Conservation (phyloP, 2,888 invertebrate genomes). For the Oithona nana region DNA sequence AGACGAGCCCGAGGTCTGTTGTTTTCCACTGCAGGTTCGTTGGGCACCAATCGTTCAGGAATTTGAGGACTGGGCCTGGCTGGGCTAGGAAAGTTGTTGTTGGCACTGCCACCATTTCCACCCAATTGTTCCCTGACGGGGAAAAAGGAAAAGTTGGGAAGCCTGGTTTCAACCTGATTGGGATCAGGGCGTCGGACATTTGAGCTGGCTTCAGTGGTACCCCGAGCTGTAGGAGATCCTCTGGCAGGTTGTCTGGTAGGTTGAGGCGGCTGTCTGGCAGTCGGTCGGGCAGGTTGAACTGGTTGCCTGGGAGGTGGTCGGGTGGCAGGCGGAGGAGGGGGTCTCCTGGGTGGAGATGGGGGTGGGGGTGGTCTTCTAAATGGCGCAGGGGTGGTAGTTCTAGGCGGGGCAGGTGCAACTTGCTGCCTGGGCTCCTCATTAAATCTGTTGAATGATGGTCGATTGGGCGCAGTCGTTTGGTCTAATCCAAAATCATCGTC, state of each 20-base stretch:
- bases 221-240: no score
- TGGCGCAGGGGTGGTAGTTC: background rate
- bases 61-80: background rate
- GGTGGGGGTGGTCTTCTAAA: background rate
- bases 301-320: no score
- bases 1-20: background rate
- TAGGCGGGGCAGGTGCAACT: background rate
- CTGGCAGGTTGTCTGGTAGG: background rate
- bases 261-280: background rate
- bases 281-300: no score
- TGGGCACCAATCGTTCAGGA: background rate
- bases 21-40: background rate
- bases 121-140: background rate
- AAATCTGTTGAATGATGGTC: background rate
- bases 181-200: no score
- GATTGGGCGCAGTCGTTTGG: background rate
- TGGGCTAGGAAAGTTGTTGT: background rate
- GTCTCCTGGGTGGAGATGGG: no score
- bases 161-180: background rate
- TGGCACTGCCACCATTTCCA: no score
- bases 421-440: background rate
- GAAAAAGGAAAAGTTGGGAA: background rate
- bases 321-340: no score
- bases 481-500: constrained; percentile 4
- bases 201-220: no score